Evolutionary conservation across 2,797 vertebrate genomes (phyloP), one percentile per base, ranked within the genome.

Genomic region (Kryptopterus vitreolus): DNA sequence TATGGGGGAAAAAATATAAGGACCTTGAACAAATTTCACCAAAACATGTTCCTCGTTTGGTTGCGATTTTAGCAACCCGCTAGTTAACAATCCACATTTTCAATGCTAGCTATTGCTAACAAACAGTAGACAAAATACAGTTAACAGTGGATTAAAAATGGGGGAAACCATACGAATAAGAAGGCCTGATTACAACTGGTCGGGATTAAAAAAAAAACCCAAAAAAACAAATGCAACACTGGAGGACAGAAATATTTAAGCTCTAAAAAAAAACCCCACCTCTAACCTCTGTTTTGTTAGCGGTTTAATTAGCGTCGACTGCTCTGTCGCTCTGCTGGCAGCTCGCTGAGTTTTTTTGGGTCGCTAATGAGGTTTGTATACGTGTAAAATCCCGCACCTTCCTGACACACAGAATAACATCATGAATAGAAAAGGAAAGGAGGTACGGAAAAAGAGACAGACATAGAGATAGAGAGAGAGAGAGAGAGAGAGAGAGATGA

Each of bases 301-400:
- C 3, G 55, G 53, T 59, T 71, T 71, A 79, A 70, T 79, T 79
- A 71, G 77, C 26, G 46, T 8, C 2, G 35, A 33, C 22, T 33
- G 50, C 63, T 59, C 43, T 46, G 65, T 76, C 31, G 24, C 58
- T 79, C n/a, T 81, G 85, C 91, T 94, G 92, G 93, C 93, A 94
- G 90, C 90, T 91, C 87, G 84, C 85, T 87, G 88, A 87, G 88
- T 88, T 87, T 88, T 87, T 88, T 89, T 87, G 78, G 90, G 87
- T 26, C 77, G 71, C 91, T 94, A 95, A 94, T 95, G 90, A 93
- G 93, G 90, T 93, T 94, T 93, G 93, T 94, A 93, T 94, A 92
- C 91, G 89, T 92, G 93, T 94, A 93, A 93, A 79, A 89, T 88
- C 62, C 89, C 88, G 88, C 48, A 57, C 55, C 75, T 72, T 82